phyloP scores from a whole-genome alignment of 2,888 invertebrate species.

The Ctenicera cuprea region DNA sequence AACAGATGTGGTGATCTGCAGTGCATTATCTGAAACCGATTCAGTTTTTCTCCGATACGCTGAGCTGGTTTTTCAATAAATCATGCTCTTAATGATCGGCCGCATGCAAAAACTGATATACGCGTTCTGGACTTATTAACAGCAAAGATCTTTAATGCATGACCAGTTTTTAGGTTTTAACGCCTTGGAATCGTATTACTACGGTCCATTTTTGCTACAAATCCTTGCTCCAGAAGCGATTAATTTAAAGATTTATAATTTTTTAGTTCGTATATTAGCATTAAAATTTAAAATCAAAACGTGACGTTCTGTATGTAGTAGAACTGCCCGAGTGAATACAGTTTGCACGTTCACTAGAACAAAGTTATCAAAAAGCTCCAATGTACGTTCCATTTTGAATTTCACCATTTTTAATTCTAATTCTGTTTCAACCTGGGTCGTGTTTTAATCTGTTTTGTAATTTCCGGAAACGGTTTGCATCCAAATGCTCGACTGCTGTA shows the following conservation, averaged over 20 bases:
- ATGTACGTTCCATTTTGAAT: no score
- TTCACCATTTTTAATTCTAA: no score
- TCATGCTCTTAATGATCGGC: conserved; percentile 26
- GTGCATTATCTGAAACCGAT: conserved; percentile 12
- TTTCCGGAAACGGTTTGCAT: no score
- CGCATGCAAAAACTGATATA: conserved; percentile 30
- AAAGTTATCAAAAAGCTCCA: no score
- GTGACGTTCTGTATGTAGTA: no score
- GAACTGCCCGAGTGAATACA: no score
- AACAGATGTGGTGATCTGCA: not conserved
- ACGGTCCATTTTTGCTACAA: not conserved
- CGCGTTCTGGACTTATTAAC: conserved; percentile 37
- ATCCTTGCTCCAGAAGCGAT: conserved; percentile 3
- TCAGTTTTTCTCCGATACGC: conserved; percentile 21
- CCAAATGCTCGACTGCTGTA: not conserved
- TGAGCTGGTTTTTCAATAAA: conserved; percentile 31
- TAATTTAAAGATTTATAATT: conserved; percentile 5
- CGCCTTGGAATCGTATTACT: conserved; percentile 30
- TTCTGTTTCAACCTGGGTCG: no score
- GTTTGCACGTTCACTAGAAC: no score
- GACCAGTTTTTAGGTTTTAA: conserved; percentile 40
- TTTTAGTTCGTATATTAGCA: no score
- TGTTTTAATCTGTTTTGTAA: not conserved
- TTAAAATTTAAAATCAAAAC: no score
- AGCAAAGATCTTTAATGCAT: conserved; percentile 38